phyloP scores from a whole-genome alignment of 1,140 invertebrate genomes.

The Neuroterus valhalla region DNA sequence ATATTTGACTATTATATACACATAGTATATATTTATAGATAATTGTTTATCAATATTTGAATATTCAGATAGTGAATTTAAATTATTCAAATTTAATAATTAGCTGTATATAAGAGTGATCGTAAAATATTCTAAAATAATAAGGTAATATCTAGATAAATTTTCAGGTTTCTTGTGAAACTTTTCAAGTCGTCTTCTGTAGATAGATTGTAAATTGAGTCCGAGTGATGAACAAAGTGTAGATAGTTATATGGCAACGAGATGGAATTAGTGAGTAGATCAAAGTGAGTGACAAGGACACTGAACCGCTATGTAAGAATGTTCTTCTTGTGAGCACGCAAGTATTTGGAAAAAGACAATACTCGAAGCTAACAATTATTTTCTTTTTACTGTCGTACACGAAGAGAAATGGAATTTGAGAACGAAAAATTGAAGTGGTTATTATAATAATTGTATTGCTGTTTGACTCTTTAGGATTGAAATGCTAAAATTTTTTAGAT shows the following conservation, averaged over 20 bases:
- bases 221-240: slow-evolving; percentile 16
- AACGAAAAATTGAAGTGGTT: background rate
- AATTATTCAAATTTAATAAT: background rate
- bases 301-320: background rate
- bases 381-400: background rate
- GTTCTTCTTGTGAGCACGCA: background rate
- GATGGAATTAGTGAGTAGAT: background rate
- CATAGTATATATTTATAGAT: too few species aligned
- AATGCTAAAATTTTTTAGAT: too few species aligned
- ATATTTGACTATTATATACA: too few species aligned
- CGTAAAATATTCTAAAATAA: background rate
- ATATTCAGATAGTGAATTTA: too few species aligned
- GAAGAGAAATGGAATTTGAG: background rate
- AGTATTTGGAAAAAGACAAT: slow-evolving; percentile 6
- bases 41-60: too few species aligned
- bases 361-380: background rate
- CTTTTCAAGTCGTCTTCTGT: background rate
- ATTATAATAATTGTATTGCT: too few species aligned
- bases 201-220: slow-evolving; percentile 21
- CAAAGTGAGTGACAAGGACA: background rate
- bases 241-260: slow-evolving; percentile 7
- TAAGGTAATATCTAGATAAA: background rate
- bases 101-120: background rate
- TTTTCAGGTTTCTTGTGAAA: background rate
- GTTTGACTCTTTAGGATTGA: too few species aligned